Conservation (phyloP, 2,113 vertebrate genomes). For the Pandion haliaetus region DNA sequence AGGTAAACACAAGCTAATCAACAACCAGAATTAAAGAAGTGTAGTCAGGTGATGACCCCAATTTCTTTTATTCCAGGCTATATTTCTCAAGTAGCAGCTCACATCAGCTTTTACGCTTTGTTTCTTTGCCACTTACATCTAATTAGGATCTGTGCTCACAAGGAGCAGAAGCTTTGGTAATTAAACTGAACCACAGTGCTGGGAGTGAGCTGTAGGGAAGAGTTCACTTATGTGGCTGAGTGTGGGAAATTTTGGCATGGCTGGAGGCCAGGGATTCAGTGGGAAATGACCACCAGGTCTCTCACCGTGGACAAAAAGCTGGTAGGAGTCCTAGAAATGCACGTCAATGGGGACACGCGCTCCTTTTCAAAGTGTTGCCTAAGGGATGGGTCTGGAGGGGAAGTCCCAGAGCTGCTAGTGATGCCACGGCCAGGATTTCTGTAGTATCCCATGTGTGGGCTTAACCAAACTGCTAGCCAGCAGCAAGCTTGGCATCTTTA, state of each 20-base stretch:
- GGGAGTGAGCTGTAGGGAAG: not conserved
- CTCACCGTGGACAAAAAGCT: no score
- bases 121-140: not conserved
- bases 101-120: not conserved
- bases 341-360: rapidly evolving
- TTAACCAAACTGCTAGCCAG: not conserved
- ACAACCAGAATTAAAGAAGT: not conserved
- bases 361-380: not conserved
- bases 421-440: not conserved
- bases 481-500: not conserved
- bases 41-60: slow-evolving; percentile 24
- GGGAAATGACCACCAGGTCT: not conserved
- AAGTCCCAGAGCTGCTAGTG: not conserved
- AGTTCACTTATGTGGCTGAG: not conserved
- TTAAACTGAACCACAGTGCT: not conserved
- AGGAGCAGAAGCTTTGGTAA: slow-evolving; percentile 12
- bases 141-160: not conserved
- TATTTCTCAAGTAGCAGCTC: slow-evolving; percentile 26
- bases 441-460: rapidly evolving
- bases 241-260: not conserved
- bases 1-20: slow-evolving; percentile 35
- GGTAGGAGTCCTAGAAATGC: not conserved
- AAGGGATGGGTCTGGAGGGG: not conserved
- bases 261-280: not conserved
- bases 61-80: slow-evolving; percentile 43